Conservation (phyloP, 1,140 invertebrate genomes). For the Aphaenogaster rudis region DNA sequence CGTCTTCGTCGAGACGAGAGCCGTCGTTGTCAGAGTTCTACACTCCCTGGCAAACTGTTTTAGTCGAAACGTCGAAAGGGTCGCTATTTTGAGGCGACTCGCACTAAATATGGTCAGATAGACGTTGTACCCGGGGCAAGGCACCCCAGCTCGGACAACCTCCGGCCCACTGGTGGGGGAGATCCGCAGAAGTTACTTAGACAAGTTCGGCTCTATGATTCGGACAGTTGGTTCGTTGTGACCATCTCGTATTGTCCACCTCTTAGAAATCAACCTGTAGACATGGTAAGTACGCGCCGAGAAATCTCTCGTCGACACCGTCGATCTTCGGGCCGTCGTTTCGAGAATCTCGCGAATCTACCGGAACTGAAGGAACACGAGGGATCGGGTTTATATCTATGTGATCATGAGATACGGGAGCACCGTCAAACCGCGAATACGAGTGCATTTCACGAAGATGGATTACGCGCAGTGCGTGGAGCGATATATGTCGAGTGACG, state of each 20-base stretch:
- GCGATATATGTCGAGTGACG: constrained; percentile 53
- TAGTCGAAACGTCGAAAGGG: constrained; percentile 82
- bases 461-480: constrained; percentile 50
- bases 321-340: background rate
- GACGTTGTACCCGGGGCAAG: constrained; percentile 81
- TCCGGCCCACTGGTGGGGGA: constrained; percentile 79
- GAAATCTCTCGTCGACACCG: background rate
- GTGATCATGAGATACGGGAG: constrained; percentile 5
- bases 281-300: constrained; percentile 81
- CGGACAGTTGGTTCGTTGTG: constrained; percentile 86
- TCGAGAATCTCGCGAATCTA: background rate
- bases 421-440: constrained; percentile 9
- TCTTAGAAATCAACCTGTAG: constrained; percentile 79
- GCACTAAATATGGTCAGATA: constrained; percentile 87
- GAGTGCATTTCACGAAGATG: constrained; percentile 26
- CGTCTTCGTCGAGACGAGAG: background rate
- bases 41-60: constrained; percentile 80
- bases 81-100: constrained; percentile 84
- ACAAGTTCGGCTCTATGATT: constrained; percentile 84
- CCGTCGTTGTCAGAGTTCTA: constrained; percentile 34
- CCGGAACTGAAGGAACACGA: background rate
- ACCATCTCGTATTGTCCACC: constrained; percentile 84
- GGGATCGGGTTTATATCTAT: background rate
- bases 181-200: constrained; percentile 86
- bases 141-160: constrained; percentile 80